A percentile compares a stretch with the other conserved stretches of the same genome.
Evolutionary conservation across 2,888 invertebrate genomes (phyloP).

Genomic region (Latheticus oryzae): DNA sequence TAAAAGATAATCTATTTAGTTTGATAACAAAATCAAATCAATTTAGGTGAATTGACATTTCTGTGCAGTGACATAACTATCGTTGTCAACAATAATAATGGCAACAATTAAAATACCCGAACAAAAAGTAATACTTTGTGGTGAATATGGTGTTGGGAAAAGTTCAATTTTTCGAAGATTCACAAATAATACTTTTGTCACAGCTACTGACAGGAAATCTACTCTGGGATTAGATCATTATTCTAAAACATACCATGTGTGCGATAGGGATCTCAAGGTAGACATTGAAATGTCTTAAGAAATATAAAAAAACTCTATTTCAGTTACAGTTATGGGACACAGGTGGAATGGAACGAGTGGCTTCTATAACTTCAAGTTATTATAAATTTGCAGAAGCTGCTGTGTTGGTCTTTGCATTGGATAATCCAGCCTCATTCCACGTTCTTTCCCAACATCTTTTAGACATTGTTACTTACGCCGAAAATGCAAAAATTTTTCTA

Average conservation of each 20-base stretch:
- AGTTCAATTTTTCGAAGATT: conserved; percentile 93
- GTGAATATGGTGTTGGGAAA: conserved; percentile 96
- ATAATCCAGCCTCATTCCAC: conserved; percentile 93
- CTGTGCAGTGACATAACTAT: no score
- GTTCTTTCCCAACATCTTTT: conserved; percentile 90
- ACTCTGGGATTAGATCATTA: conserved; percentile 93
- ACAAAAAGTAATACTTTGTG: conserved; percentile 93
- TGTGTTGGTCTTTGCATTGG: conserved; percentile 89
- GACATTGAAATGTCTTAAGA: conserved; percentile 46
- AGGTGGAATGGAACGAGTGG: conserved; percentile 96
- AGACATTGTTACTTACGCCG: conserved; percentile 93
- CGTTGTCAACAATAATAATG: no score
- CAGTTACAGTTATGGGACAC: conserved; percentile 97
- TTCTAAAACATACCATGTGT: conserved; percentile 81
- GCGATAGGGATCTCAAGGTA: conserved; percentile 84
- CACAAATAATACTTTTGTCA: conserved; percentile 89
- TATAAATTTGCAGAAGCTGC: conserved; percentile 97
- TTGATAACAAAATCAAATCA: no score
- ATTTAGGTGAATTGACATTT: no score
- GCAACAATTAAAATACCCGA: conserved; percentile 86
- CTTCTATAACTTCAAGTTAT: conserved; percentile 94
- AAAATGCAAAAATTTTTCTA: conserved; percentile 94
- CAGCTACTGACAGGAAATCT: conserved; percentile 83
- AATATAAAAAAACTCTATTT: conserved; percentile 39
- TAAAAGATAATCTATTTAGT: no score